Conservation (phyloP, 2,888 invertebrate genomes). For the Hydrotaea cyrtoneurina region DNA sequence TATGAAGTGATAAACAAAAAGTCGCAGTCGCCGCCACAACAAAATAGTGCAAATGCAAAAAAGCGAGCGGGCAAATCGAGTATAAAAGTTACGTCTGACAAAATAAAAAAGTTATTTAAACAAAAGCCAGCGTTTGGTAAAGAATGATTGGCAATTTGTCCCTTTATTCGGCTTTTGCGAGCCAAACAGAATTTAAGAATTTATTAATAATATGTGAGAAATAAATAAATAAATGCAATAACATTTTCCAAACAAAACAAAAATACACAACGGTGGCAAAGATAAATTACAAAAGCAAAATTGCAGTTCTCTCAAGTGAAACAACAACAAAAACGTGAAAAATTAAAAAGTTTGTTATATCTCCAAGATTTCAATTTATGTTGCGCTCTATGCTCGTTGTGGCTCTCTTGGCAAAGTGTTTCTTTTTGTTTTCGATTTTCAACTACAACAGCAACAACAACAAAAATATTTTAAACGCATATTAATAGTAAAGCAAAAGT, state of each 20-base stretch:
- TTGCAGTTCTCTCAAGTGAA: not conserved
- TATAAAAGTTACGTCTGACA: conserved; percentile 46
- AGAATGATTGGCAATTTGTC: not conserved
- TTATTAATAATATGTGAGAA: no score
- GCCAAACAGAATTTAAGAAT: no score
- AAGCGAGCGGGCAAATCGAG: not conserved
- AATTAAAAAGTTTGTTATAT: not conserved
- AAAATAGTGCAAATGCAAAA: not conserved
- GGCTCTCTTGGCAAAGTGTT: conserved; percentile 5
- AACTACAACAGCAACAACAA: conserved; percentile 23
- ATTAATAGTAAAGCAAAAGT: conserved; percentile 1
- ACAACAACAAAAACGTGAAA: not conserved
- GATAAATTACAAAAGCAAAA: conserved; percentile 33
- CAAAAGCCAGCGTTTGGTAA: conserved; percentile 29
- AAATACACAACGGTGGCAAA: no score
- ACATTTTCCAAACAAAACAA: conserved; percentile 9
- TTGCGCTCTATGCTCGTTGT: not conserved
- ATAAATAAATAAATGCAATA: not conserved
- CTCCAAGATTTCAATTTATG: not conserved
- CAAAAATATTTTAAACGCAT: conserved; percentile 9
- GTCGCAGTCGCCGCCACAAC: not conserved
- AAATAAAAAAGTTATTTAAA: conserved; percentile 35
- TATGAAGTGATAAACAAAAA: conserved; percentile 23
- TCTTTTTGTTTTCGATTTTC: no score
- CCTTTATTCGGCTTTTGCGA: not conserved